phyloP scores from a whole-genome alignment of 2,888 invertebrate species.

The Platycnemis pennipes region DNA sequence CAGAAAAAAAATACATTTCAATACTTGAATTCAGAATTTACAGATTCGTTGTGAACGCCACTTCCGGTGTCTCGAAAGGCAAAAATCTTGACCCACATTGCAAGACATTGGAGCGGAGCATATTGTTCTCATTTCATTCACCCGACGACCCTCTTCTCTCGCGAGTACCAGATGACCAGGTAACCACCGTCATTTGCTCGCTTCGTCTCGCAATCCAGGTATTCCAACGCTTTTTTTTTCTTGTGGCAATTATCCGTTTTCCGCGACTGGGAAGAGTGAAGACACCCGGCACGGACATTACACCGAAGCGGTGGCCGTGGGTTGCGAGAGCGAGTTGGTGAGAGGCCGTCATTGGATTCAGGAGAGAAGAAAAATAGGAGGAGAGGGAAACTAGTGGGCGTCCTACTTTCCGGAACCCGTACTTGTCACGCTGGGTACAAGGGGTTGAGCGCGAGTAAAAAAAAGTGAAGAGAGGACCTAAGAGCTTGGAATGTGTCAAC shows the following conservation, averaged over 20 bases:
- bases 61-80: not conserved
- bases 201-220: not conserved
- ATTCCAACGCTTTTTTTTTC: not conserved
- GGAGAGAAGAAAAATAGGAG: not conserved
- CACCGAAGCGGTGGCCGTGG: not conserved
- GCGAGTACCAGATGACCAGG: not conserved
- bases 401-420: not conserved
- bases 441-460: not conserved
- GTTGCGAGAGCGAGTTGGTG: too few relatives aligned
- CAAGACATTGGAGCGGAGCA: not conserved
- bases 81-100: not conserved
- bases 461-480: not conserved
- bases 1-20: too few relatives aligned
- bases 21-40: not conserved
- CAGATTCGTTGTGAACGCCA: not conserved
- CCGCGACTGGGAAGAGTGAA: not conserved
- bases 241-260: not conserved
- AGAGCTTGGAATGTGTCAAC: not conserved
- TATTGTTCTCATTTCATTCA: not conserved
- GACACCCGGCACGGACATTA: not conserved
- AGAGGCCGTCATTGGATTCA: not conserved
- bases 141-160: not conserved
- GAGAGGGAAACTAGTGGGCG: not conserved
- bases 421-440: not conserved
- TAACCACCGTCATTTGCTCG: not conserved